Evolutionary conservation across 2,888 invertebrate genomes (phyloP).

Genomic region (Sylvicola fuscatus): DNA sequence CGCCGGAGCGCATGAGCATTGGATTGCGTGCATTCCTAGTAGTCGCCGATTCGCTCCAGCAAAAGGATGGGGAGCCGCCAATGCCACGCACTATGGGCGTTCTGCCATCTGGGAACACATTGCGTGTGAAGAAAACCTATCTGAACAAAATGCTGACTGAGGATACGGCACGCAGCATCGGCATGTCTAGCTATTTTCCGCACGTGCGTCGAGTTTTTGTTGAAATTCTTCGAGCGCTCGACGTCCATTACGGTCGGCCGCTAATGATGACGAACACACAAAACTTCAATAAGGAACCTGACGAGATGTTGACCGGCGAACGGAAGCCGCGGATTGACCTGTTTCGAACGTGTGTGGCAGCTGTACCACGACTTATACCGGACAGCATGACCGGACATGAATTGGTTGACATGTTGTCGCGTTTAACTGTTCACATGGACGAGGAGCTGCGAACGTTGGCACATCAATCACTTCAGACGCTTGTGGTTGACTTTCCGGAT

Average conservation of each 20-base stretch:
- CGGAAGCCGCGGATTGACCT: constrained; percentile 94
- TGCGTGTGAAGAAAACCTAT: constrained; percentile 88
- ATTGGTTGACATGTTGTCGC: constrained; percentile 78
- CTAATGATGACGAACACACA: constrained; percentile 92
- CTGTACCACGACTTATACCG: constrained; percentile 91
- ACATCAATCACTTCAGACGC: constrained; percentile 85
- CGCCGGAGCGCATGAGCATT: constrained; percentile 96
- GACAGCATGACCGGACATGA: constrained; percentile 93
- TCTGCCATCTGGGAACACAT: constrained; percentile 84
- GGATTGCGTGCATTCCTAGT: constrained; percentile 94
- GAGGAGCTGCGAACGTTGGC: constrained; percentile 88
- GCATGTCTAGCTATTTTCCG: constrained; percentile 92
- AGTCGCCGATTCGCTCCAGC: constrained; percentile 94
- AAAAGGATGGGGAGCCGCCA: constrained; percentile 97
- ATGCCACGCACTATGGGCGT: constrained; percentile 95
- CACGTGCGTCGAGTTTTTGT: constrained; percentile 90
- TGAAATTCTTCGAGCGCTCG: constrained; percentile 82
- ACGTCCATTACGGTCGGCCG: constrained; percentile 91
- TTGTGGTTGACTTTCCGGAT: constrained; percentile 89
- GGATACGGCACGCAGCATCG: constrained; percentile 88
- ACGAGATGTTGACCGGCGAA: constrained; percentile 85
- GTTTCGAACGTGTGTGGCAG: constrained; percentile 95
- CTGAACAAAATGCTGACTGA: constrained; percentile 92
- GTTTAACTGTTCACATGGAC: constrained; percentile 95
- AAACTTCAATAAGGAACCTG: constrained; percentile 85